A percentile compares a stretch with the other conserved stretches of the same genome.
Evolutionary conservation across 1,140 invertebrate species (phyloP).

Genomic region (Aphelinus atriplicis): DNA sequence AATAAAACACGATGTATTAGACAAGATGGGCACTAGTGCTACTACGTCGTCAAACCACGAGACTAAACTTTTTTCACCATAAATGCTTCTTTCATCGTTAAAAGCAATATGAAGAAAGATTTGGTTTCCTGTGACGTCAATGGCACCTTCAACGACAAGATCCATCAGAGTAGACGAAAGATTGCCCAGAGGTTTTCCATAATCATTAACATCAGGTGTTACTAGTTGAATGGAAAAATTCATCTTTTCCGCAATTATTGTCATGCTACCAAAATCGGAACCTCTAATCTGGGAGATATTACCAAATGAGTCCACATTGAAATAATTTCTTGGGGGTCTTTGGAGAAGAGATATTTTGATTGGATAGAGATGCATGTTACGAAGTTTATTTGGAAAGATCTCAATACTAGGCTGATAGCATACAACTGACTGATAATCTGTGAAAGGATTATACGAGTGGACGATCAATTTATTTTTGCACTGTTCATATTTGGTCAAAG

Average conservation of each 20-base stretch:
- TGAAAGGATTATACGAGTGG: background rate
- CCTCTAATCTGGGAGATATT: background rate
- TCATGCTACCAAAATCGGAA: background rate
- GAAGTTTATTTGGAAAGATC: background rate
- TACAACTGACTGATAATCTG: background rate
- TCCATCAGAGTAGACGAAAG: background rate
- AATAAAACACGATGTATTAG: background rate
- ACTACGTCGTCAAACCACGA: constrained; percentile 1
- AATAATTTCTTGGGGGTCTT: background rate
- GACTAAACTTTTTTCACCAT: background rate
- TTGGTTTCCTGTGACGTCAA: constrained; percentile 16
- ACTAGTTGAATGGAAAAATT: constrained; percentile 3
- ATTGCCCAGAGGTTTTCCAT: background rate
- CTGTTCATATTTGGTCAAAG: background rate
- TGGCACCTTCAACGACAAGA: background rate
- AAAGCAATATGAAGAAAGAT: background rate
- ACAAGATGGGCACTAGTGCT: constrained; percentile 17
- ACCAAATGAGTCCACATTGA: background rate
- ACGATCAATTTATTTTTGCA: background rate
- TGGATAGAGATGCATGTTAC: constrained; percentile 1
- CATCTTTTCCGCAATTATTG: background rate
- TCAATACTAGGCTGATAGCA: background rate
- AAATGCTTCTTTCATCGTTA: background rate
- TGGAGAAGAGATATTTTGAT: background rate
- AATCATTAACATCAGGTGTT: background rate